These are phyloP conservation scores for Selene dorsalis DNA, from an alignment of 2,797 vertebrate species.

Conservation along the genomic window DNA sequence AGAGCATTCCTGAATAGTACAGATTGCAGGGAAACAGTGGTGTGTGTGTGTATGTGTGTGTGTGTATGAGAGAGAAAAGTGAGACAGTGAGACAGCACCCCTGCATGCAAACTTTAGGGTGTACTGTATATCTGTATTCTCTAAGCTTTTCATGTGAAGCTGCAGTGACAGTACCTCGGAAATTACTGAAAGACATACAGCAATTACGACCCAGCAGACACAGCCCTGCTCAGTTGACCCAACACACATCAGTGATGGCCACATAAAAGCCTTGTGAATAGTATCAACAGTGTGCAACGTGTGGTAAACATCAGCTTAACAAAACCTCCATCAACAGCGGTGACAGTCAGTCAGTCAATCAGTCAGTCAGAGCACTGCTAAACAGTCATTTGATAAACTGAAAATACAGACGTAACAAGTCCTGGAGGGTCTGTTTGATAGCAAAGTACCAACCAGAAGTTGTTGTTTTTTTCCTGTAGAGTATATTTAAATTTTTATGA, in stretches of 20 bases:
- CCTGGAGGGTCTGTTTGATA: slow-evolving; percentile 11
- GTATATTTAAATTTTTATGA: neutral
- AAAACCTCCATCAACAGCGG: slow-evolving; percentile 12
- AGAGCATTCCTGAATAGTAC: slow-evolving; percentile 72
- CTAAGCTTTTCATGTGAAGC: slow-evolving; percentile 10
- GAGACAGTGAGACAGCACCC: neutral
- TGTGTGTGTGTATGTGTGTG: slow-evolving; percentile 1
- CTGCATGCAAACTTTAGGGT: slow-evolving; percentile 6
- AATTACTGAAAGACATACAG: slow-evolving; percentile 35
- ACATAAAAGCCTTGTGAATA: slow-evolving; percentile 59
- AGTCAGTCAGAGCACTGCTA: slow-evolving; percentile 9
- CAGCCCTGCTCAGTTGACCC: slow-evolving; percentile 53
- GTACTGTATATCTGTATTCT: neutral
- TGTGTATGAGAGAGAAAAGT: neutral
- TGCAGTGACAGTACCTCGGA: slow-evolving; percentile 21
- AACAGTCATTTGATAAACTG: slow-evolving; percentile 21
- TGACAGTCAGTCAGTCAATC: neutral
- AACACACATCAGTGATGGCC: slow-evolving; percentile 26
- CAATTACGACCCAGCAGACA: slow-evolving; percentile 53
- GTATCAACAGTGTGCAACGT: slow-evolving; percentile 26
- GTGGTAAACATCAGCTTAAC: slow-evolving; percentile 41
- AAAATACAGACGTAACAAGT: slow-evolving; percentile 49
- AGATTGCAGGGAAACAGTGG: slow-evolving; percentile 18
- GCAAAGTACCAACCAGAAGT: neutral
- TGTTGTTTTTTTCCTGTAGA: neutral